phyloP scores from a whole-genome alignment of 2,113 vertebrate genomes.

The Gila orcuttii region DNA sequence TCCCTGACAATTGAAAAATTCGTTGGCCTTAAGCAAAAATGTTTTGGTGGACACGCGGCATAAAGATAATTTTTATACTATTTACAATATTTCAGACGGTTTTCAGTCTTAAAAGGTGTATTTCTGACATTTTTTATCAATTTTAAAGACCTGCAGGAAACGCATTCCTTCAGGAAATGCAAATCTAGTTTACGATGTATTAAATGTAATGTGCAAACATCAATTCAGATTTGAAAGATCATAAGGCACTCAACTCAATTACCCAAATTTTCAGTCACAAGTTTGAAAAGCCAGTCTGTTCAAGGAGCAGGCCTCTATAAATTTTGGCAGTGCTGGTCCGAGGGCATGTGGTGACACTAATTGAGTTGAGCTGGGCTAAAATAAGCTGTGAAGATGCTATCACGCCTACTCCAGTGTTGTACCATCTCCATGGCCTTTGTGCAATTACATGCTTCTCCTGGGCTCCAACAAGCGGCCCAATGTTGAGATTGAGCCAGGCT shows the following conservation, averaged over 20 bases:
- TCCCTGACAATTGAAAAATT: too few species aligned
- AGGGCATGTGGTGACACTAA: conserved; percentile 43
- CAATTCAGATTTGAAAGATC: conserved; percentile 1
- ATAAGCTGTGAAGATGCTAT: conserved; percentile 59
- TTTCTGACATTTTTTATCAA: neutral
- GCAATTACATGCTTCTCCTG: conserved; percentile 50
- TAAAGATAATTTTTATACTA: neutral
- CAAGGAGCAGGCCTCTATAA: neutral
- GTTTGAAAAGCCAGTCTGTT: conserved; percentile 1
- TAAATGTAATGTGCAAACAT: neutral
- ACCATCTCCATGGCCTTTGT: conserved; percentile 28
- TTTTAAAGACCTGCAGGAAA: neutral
- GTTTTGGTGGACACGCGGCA: too few species aligned
- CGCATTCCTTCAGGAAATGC: neutral
- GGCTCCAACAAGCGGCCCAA: conserved; percentile 53
- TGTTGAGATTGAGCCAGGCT: conserved; percentile 49
- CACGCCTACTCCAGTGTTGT: conserved; percentile 8
- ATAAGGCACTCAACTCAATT: neutral
- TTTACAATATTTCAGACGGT: neutral
- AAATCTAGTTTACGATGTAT: neutral
- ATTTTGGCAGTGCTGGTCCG: neutral
- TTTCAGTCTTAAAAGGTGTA: neutral
- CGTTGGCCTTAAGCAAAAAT: too few species aligned
- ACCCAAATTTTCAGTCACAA: neutral
- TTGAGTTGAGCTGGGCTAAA: conserved; percentile 45